These are phyloP conservation scores for Pandion haliaetus DNA, from an alignment of 2,113 vertebrate genomes.

Conservation along the genomic window DNA sequence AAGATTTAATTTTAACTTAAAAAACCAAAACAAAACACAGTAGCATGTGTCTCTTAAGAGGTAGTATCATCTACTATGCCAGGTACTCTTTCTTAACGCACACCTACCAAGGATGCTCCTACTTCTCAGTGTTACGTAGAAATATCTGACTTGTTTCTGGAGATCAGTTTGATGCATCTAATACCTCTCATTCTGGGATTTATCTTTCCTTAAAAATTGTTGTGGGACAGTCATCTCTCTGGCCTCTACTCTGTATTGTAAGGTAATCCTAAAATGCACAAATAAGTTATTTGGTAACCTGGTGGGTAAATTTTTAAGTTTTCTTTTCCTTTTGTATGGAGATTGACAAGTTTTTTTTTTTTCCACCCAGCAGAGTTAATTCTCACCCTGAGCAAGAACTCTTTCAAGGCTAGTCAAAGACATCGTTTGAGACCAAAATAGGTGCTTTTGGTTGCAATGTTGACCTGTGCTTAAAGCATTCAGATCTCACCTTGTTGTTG, in stretches of 20 bases:
- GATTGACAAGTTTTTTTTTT: background rate
- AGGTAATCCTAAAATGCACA: background rate
- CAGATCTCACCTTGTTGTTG: background rate
- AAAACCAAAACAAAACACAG: background rate
- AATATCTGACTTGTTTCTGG: background rate
- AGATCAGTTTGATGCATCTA: background rate
- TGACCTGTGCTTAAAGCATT: background rate
- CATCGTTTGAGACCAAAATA: accelerated
- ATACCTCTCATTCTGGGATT: background rate
- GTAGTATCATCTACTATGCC: background rate
- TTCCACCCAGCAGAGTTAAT: background rate
- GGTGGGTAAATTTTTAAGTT: background rate
- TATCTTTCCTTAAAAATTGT: background rate
- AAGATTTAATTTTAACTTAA: background rate
- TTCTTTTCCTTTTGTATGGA: background rate
- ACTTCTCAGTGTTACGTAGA: background rate
- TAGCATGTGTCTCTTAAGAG: background rate
- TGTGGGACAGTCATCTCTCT: background rate
- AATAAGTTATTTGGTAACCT: background rate
- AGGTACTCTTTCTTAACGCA: background rate
- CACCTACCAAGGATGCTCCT: background rate
- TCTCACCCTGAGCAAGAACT: background rate
- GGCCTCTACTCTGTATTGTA: background rate
- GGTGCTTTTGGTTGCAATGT: background rate
- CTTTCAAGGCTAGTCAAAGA: background rate